A percentile compares a stretch with the other conserved stretches of the same genome.
Conservation (phyloP, 53 echinoderm and acorn worm genomes). For the Actinopyga echinites region DNA sequence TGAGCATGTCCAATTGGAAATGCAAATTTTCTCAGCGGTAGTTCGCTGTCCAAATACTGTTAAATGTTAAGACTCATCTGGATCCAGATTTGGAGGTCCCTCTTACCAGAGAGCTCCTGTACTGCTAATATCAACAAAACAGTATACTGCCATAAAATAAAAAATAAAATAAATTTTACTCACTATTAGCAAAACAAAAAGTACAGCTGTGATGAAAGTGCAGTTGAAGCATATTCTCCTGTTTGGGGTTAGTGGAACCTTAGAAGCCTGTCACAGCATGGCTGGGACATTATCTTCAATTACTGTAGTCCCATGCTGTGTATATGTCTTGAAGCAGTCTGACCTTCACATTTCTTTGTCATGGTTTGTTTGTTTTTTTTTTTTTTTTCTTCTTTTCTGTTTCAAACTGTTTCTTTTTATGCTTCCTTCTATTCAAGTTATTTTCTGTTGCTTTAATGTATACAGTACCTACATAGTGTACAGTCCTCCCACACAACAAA, state of each 20-base stretch:
- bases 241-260: neutral
- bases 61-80: too few species aligned
- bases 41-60: too few species aligned
- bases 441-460: neutral
- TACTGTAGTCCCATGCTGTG: constrained; percentile 36
- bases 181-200: too few species aligned
- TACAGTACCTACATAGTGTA: neutral
- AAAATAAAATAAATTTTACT: too few species aligned
- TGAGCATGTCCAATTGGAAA: too few species aligned
- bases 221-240: neutral
- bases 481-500: neutral
- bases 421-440: neutral
- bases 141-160: too few species aligned
- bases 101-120: too few species aligned
- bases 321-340: neutral
- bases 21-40: too few species aligned
- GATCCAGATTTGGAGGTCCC: too few species aligned
- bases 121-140: too few species aligned
- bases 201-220: too few species aligned
- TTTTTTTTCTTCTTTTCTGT: neutral
- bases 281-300: constrained; percentile 29
- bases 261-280: constrained; percentile 11
- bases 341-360: constrained; percentile 18
- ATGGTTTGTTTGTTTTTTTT: neutral
- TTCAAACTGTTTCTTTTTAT: neutral